phyloP scores from a whole-genome alignment of 2,113 vertebrate species.

The Tachycineta bicolor region DNA sequence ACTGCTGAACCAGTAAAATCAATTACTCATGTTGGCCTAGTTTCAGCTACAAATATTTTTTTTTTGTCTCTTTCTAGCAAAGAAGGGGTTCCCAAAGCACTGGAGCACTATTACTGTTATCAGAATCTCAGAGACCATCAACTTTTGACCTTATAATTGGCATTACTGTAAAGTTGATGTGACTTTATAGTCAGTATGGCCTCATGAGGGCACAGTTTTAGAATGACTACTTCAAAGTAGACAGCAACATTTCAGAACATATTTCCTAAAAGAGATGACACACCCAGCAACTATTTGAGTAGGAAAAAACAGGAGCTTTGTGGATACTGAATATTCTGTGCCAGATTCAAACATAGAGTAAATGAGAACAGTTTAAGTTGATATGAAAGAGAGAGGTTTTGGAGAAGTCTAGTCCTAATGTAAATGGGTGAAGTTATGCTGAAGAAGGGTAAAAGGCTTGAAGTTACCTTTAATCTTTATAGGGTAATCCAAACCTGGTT shows the following conservation, averaged over 20 bases:
- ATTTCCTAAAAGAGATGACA: not conserved
- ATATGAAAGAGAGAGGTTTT: not conserved
- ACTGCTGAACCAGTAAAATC: conserved; percentile 45
- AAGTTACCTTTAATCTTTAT: not conserved
- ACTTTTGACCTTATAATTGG: not conserved
- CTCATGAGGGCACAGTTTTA: not conserved
- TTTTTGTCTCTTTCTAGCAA: not conserved
- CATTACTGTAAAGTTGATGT: not conserved
- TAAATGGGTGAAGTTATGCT: not conserved
- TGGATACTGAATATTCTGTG: not conserved
- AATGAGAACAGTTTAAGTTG: not conserved
- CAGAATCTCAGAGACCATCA: not conserved
- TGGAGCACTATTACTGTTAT: not conserved
- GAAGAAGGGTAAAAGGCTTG: not conserved
- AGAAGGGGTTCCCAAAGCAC: not conserved
- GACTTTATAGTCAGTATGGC: not conserved
- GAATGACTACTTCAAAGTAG: not conserved
- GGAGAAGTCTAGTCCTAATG: not conserved
- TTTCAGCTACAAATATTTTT: conserved; percentile 25
- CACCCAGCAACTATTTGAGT: not conserved
- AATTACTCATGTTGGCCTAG: not conserved
- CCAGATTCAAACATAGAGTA: not conserved
- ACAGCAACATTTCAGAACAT: not conserved
- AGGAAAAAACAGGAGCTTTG: not conserved
- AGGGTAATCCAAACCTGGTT: not conserved